Percentiles rank a stretch among this genome's conserved stretches.
These are phyloP conservation scores for Leptopilina clavipes DNA, from an alignment of 1,140 invertebrate genomes.

Conservation along the genomic window DNA sequence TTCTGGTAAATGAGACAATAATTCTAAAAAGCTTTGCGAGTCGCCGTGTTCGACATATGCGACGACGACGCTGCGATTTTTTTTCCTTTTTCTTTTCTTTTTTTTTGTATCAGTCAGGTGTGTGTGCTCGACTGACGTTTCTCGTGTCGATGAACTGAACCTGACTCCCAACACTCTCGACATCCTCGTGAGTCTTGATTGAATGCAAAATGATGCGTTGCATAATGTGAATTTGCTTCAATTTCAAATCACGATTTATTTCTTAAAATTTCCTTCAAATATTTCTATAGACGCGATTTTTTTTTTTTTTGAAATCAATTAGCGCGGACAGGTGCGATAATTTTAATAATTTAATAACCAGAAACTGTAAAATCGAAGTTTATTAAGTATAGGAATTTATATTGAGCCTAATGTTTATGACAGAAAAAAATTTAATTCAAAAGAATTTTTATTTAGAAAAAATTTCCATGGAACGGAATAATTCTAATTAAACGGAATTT, in stretches of 20 bases:
- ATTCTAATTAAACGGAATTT: too few relatives aligned
- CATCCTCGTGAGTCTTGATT: slow-evolving; percentile 5
- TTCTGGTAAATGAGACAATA: neutral
- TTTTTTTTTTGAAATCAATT: too few relatives aligned
- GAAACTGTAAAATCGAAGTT: too few relatives aligned
- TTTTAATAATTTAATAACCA: too few relatives aligned
- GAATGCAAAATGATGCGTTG: slow-evolving; percentile 28
- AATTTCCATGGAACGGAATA: too few relatives aligned
- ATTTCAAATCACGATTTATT: neutral
- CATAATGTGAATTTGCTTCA: neutral
- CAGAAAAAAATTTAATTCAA: too few relatives aligned
- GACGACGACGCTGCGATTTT: neutral
- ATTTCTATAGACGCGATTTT: too few relatives aligned
- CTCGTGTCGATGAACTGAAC: slow-evolving; percentile 31
- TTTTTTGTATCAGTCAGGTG: slow-evolving; percentile 28
- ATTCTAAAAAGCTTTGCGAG: neutral
- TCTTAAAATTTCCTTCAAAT: neutral
- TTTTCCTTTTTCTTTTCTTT: too few relatives aligned
- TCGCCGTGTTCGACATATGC: neutral
- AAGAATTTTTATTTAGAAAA: too few relatives aligned
- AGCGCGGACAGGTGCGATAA: too few relatives aligned
- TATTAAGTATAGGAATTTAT: too few relatives aligned
- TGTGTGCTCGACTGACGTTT: neutral
- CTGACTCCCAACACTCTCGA: neutral
- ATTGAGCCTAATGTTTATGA: too few relatives aligned